Conservation (phyloP, 1,140 invertebrate species). For the Mya arenaria region DNA sequence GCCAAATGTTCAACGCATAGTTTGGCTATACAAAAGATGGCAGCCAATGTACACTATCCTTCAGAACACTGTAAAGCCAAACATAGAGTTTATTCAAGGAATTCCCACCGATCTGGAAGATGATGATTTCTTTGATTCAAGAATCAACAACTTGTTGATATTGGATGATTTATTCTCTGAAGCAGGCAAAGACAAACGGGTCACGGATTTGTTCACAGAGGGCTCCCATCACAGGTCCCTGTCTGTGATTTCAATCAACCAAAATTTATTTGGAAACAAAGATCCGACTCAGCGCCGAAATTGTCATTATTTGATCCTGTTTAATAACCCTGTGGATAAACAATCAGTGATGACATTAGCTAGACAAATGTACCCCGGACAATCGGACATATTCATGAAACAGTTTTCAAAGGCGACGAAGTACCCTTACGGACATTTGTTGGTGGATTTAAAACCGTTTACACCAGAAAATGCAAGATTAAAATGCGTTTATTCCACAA, state of each 20-base stretch:
- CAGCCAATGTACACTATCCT: constrained; percentile 22
- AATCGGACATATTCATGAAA: background rate
- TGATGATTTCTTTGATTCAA: constrained; percentile 4
- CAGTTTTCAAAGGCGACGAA: background rate
- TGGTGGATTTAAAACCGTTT: background rate
- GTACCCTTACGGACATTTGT: constrained; percentile 8
- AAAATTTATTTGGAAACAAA: constrained; percentile 19
- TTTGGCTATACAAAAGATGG: constrained; percentile 42
- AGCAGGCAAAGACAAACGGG: constrained; percentile 18
- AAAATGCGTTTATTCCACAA: too few species aligned
- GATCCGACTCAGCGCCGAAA: constrained; percentile 49
- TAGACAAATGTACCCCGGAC: constrained; percentile 11
- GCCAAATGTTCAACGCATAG: constrained; percentile 10
- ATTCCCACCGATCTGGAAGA: constrained; percentile 6
- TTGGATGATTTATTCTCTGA: constrained; percentile 28
- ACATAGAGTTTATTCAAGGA: constrained; percentile 29
- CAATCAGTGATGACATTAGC: constrained; percentile 4
- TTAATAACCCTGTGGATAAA: constrained; percentile 42
- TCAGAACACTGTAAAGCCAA: background rate
- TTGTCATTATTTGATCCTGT: constrained; percentile 46
- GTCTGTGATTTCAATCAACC: constrained; percentile 10
- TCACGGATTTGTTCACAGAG: constrained; percentile 31
- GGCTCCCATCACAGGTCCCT: constrained; percentile 20
- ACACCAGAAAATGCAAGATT: too few species aligned
- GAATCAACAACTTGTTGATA: background rate